These are phyloP conservation scores for Neodon shergylaensis DNA, from an alignment of 2,113 vertebrate species.

Conservation along the genomic window DNA sequence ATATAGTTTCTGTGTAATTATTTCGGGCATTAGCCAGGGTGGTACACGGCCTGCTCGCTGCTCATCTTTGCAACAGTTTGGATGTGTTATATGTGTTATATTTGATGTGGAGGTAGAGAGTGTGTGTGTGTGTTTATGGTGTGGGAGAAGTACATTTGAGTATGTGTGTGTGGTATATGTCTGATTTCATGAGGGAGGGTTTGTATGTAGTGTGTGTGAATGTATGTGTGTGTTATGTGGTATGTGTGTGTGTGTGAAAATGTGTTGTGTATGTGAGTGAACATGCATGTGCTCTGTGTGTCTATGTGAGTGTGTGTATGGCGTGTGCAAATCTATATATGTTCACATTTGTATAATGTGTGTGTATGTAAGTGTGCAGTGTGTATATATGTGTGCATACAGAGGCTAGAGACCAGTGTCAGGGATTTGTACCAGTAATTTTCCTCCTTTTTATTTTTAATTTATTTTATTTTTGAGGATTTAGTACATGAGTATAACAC, in stretches of 20 bases:
- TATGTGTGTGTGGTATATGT: neutral
- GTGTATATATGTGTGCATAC: neutral
- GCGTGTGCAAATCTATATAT: neutral
- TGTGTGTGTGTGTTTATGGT: neutral
- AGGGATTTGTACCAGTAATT: neutral
- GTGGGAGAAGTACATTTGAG: neutral
- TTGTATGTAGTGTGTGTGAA: neutral
- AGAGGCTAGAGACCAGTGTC: neutral
- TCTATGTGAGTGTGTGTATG: neutral
- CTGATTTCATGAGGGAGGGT: too few species aligned
- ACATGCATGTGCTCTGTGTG: neutral
- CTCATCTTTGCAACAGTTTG: neutral
- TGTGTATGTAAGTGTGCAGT: neutral
- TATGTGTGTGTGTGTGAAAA: neutral
- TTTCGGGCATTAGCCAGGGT: too few species aligned
- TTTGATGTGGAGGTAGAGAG: neutral
- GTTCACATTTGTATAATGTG: neutral
- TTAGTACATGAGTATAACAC: neutral
- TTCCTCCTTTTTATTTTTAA: neutral
- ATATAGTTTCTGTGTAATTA: too few species aligned
- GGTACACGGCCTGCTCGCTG: too few species aligned
- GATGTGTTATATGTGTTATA: neutral
- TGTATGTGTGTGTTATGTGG: neutral
- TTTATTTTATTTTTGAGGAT: neutral
- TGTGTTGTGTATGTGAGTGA: neutral